These are phyloP conservation scores for Tetrapedia diversipes DNA, from an alignment of 2,888 invertebrate genomes.

Conservation along the genomic window DNA sequence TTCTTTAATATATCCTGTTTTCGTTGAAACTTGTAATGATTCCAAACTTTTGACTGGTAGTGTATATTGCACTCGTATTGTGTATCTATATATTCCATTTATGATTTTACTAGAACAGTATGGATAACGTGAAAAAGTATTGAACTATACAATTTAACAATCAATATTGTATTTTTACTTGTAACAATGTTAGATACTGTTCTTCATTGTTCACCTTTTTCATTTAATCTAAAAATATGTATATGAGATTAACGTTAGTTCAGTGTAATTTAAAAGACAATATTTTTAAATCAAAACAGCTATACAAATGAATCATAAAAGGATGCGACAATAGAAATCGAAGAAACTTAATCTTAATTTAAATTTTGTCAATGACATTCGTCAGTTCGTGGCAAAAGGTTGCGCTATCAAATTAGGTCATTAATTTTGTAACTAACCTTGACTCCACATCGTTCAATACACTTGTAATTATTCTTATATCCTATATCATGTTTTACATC, in stretches of 20 bases:
- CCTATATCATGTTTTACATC: neutral
- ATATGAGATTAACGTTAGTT: neutral
- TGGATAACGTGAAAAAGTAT: neutral
- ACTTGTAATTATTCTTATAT: neutral
- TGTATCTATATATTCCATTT: too few species aligned
- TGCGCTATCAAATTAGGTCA: constrained; percentile 21
- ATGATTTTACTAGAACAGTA: too few species aligned
- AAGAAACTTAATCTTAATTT: constrained; percentile 8
- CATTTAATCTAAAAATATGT: neutral
- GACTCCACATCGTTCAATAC: constrained; percentile 15
- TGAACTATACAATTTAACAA: neutral
- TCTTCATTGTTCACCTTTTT: neutral
- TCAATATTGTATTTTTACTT: neutral
- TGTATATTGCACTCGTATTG: too few species aligned
- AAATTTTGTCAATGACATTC: constrained; percentile 1
- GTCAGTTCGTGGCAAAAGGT: constrained; percentile 1
- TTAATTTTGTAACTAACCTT: constrained; percentile 46
- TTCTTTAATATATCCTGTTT: too few species aligned
- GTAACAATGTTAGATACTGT: neutral
- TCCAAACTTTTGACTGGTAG: too few species aligned
- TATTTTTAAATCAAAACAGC: too few species aligned
- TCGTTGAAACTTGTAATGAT: too few species aligned
- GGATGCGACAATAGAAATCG: neutral
- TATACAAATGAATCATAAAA: too few species aligned
- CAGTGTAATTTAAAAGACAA: too few species aligned